Percentiles rank a stretch among this genome's conserved stretches.
Conservation (phyloP, 1,140 invertebrate species). For the Neomicropteryx cornuta region DNA sequence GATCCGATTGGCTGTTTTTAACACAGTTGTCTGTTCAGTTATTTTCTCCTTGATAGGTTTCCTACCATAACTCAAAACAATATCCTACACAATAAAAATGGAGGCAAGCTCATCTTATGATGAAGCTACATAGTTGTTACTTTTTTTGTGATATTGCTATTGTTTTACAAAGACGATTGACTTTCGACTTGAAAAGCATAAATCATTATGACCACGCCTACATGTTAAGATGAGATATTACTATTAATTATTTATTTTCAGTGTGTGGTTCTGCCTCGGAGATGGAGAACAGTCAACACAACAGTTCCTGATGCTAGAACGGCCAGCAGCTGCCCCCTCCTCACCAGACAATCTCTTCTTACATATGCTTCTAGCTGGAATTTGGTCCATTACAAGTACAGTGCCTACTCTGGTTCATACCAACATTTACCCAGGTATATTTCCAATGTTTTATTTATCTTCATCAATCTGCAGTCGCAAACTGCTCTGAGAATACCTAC, state of each 20-base stretch:
- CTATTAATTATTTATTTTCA: slow-evolving; percentile 25
- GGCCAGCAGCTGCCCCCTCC: slow-evolving; percentile 46
- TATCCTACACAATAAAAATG: neutral
- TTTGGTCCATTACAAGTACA: slow-evolving; percentile 81
- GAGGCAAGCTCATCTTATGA: neutral
- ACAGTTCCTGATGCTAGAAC: slow-evolving; percentile 50
- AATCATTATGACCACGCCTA: too few relatives aligned
- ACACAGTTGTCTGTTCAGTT: too few relatives aligned
- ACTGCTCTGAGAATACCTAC: too few relatives aligned
- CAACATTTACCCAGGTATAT: slow-evolving; percentile 71
- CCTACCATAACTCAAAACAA: neutral
- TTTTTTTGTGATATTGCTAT: neutral
- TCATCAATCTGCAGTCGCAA: slow-evolving; percentile 2
- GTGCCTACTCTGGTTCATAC: slow-evolving; percentile 71
- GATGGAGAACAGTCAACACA: slow-evolving; percentile 63
- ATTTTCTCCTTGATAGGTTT: too few relatives aligned
- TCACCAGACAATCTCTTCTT: slow-evolving; percentile 77
- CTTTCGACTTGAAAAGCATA: neutral
- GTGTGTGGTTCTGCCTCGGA: slow-evolving; percentile 69
- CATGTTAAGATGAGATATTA: too few relatives aligned
- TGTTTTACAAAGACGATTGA: neutral
- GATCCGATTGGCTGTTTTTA: too few relatives aligned
- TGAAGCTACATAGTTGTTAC: neutral
- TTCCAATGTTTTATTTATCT: too few relatives aligned
- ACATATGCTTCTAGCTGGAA: slow-evolving; percentile 82